Evolutionary conservation across 2,888 invertebrate species (phyloP).

Genomic region (Hypercompe scribonia): DNA sequence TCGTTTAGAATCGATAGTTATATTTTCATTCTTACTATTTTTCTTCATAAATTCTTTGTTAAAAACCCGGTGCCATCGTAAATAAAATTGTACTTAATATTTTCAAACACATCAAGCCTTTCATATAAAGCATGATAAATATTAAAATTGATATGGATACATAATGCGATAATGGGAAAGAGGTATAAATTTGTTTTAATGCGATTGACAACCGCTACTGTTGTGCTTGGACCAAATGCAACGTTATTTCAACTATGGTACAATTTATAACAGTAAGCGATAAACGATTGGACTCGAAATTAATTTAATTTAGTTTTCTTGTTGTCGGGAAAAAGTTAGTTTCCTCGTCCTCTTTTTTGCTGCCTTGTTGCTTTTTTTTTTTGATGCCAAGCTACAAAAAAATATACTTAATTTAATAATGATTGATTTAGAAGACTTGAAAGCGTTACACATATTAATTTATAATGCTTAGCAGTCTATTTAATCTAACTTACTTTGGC

Average conservation of each 20-base stretch:
- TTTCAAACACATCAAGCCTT: constrained; percentile 20
- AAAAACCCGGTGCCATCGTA: constrained; percentile 3
- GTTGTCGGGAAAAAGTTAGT: too few relatives aligned
- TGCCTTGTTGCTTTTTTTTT: too few relatives aligned
- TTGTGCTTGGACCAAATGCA: constrained; percentile 44
- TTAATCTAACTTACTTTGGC: too few relatives aligned
- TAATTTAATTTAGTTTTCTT: too few relatives aligned
- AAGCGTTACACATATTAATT: too few relatives aligned
- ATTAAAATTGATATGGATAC: constrained; percentile 56
- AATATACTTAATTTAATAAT: too few relatives aligned
- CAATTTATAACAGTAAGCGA: constrained; percentile 31
- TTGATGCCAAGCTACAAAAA: too few relatives aligned
- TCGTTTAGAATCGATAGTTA: background rate
- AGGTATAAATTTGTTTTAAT: constrained; percentile 57
- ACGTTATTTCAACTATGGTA: constrained; percentile 32
- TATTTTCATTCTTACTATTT: background rate
- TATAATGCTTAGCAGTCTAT: too few relatives aligned
- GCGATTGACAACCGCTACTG: constrained; percentile 58
- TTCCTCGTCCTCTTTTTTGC: too few relatives aligned
- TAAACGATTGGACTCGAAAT: too few relatives aligned
- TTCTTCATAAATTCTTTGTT: background rate
- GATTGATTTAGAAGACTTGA: too few relatives aligned
- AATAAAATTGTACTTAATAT: constrained; percentile 17
- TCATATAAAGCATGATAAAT: constrained; percentile 41
- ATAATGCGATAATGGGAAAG: constrained; percentile 58